Percentiles rank a stretch among this genome's conserved stretches.
These are phyloP conservation scores for Nemoura dubitans DNA, from an alignment of 2,888 invertebrate species.

Conservation along the genomic window DNA sequence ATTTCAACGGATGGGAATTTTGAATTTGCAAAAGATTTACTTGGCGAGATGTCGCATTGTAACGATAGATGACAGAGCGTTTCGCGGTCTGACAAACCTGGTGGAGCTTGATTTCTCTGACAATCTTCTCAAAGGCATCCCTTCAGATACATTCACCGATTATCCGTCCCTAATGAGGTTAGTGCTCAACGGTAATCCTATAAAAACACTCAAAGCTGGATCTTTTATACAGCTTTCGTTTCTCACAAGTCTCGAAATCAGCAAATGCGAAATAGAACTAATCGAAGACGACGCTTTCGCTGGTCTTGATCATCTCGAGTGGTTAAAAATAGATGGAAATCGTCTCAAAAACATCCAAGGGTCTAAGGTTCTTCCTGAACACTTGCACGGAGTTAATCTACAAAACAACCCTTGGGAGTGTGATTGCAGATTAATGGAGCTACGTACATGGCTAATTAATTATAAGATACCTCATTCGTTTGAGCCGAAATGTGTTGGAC, in stretches of 20 bases:
- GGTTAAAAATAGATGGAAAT: conserved; percentile 86
- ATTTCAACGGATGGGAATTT: conserved; percentile 79
- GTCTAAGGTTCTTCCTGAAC: conserved; percentile 76
- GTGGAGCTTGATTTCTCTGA: conserved; percentile 88
- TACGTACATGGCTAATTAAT: conserved; percentile 80
- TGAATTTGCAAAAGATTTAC: conserved; percentile 88
- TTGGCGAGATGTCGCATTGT: conserved; percentile 80
- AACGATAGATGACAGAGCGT: conserved; percentile 80
- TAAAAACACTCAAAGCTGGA: conserved; percentile 74
- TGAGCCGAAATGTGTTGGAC: conserved; percentile 80
- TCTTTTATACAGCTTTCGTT: conserved; percentile 79
- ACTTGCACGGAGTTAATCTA: conserved; percentile 80
- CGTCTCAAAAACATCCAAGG: conserved; percentile 77
- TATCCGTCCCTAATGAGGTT: conserved; percentile 85
- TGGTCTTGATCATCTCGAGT: conserved; percentile 82
- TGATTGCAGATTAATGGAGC: conserved; percentile 81
- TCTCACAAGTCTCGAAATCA: conserved; percentile 82
- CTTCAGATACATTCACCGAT: conserved; percentile 80
- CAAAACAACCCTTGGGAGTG: conserved; percentile 91
- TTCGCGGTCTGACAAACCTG: conserved; percentile 84
- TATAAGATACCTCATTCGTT: conserved; percentile 80
- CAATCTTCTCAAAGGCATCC: conserved; percentile 80
- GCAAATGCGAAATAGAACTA: conserved; percentile 78
- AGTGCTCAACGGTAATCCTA: conserved; percentile 82
- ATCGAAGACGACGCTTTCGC: conserved; percentile 84